Evolutionary conservation across 2,888 invertebrate species (phyloP).

Genomic region (Macrophya annulata): DNA sequence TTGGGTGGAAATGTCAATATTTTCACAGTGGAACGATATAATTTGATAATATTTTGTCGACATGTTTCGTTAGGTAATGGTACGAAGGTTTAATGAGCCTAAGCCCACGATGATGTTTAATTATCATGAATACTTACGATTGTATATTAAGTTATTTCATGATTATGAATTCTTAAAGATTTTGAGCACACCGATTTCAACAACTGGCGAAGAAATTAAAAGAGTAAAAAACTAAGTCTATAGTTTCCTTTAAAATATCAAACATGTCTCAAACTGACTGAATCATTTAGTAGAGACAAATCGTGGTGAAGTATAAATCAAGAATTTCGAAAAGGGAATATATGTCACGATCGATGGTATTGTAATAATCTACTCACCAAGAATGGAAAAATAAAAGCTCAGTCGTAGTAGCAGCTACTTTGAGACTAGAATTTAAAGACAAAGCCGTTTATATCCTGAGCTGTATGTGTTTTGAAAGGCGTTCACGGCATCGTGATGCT

Average conservation of each 20-base stretch:
- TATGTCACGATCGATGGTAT: neutral
- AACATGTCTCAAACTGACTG: too few species aligned
- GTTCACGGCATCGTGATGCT: slow-evolving; percentile 24
- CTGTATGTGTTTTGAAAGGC: slow-evolving; percentile 28
- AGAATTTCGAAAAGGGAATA: too few species aligned
- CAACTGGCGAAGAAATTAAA: neutral
- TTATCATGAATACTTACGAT: neutral
- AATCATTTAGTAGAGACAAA: too few species aligned
- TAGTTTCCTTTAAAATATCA: too few species aligned
- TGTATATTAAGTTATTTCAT: neutral
- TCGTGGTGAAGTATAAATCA: neutral
- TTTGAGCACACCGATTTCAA: neutral
- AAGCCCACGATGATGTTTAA: neutral
- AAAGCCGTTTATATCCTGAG: slow-evolving; percentile 28
- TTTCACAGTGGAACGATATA: slow-evolving; percentile 15
- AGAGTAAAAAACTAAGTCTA: neutral
- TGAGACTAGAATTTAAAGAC: slow-evolving; percentile 15
- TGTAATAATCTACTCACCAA: neutral
- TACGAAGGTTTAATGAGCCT: slow-evolving; percentile 1
- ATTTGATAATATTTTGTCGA: slow-evolving; percentile 30
- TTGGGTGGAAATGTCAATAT: neutral
- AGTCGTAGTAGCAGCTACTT: neutral
- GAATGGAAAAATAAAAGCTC: neutral
- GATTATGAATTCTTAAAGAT: neutral
- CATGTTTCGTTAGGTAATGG: slow-evolving; percentile 3